Evolutionary conservation across 2,888 invertebrate species (phyloP), one percentile per base, ranked within the genome.

Genomic region (Atethmia centrago): DNA sequence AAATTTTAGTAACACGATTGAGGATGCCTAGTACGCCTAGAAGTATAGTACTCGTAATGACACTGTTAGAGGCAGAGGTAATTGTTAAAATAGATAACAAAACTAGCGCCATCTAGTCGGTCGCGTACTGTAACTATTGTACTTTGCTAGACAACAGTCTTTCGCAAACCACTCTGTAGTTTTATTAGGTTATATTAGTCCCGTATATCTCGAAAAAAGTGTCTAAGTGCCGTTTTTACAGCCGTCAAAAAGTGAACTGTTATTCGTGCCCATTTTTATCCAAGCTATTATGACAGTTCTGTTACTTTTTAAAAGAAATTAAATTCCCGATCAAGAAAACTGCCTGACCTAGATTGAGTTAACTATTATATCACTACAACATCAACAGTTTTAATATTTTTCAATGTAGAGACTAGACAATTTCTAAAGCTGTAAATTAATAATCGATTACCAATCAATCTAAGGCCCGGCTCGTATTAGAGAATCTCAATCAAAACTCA

Each of bases 391-490:
- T n/a, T 19, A 40, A 36, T 71, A 45, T 25, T 36, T 31, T 36
- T 59, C 25, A 16, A 49, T n/a, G 40, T 9, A 49, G 42, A 42
- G 16, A 59, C 25, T 12, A 42, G 42, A 51, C 51, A 25, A 21
- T n/a, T 10, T 16, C 2, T n/a, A 12, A 25, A 36, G 45, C 36
- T 28, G 1, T 21, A 58, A 25, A 42, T 45, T 53, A 51, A 61
- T 25, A 28, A 73, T 51, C 31, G 40, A 71, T 63, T n/a, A 64
- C 25, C n/a, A 63, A 25, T 21, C 10, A 65, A 49, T 62, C 19
- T 36, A 21, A 77, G n/a, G n/a, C n/a, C n/a, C n/a, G n/a, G n/a
- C n/a, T n/a, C n/a, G n/a, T n/a, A n/a, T n/a, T n/a, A n/a, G n/a
- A n/a, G n/a, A n/a, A n/a, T n/a, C n/a, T n/a, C n/a, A n/a, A n/a